A percentile compares a stretch with the other conserved stretches of the same genome.
phyloP scores from a whole-genome alignment of 2,797 vertebrate genomes.

The Sparidentex hasta region DNA sequence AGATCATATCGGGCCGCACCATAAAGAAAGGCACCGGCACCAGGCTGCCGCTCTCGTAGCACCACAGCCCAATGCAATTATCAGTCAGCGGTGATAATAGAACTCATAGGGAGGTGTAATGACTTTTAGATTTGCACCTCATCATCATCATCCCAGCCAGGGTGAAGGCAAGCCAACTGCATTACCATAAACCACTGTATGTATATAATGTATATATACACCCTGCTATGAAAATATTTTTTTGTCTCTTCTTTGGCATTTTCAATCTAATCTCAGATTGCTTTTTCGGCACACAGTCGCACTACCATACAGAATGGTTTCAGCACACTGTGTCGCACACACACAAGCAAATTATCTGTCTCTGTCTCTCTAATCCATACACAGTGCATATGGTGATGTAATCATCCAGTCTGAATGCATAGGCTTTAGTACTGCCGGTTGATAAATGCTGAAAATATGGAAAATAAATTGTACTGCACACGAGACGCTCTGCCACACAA shows the following conservation, averaged over 20 bases:
- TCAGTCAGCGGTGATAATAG: slow-evolving; percentile 79
- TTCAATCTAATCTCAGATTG: slow-evolving; percentile 29
- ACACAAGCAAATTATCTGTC: slow-evolving; percentile 35
- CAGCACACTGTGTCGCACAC: slow-evolving; percentile 12
- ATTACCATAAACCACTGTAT: slow-evolving; percentile 55
- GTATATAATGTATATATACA: slow-evolving; percentile 30
- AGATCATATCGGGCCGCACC: slow-evolving; percentile 74
- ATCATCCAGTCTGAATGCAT: slow-evolving; percentile 55
- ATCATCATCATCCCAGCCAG: slow-evolving; percentile 69
- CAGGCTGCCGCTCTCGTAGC: slow-evolving; percentile 63
- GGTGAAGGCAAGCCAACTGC: slow-evolving; percentile 47
- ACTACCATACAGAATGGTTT: slow-evolving; percentile 29
- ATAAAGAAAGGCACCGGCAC: slow-evolving; percentile 66
- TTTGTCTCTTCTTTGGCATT: slow-evolving; percentile 21
- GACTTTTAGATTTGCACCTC: slow-evolving; percentile 83
- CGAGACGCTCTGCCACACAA: slow-evolving; percentile 34
- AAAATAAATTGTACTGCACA: slow-evolving; percentile 60
- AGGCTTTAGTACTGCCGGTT: slow-evolving; percentile 36
- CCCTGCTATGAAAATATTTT: slow-evolving; percentile 11
- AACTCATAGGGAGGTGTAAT: slow-evolving; percentile 80
- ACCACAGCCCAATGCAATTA: slow-evolving; percentile 76
- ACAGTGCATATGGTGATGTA: slow-evolving; percentile 38
- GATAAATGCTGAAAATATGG: slow-evolving; percentile 68
- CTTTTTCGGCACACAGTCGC: slow-evolving; percentile 16
- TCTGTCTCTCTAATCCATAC: slow-evolving; percentile 58